phyloP scores from a whole-genome alignment of 2,113 vertebrate species.

The Carettochelys insculpta region DNA sequence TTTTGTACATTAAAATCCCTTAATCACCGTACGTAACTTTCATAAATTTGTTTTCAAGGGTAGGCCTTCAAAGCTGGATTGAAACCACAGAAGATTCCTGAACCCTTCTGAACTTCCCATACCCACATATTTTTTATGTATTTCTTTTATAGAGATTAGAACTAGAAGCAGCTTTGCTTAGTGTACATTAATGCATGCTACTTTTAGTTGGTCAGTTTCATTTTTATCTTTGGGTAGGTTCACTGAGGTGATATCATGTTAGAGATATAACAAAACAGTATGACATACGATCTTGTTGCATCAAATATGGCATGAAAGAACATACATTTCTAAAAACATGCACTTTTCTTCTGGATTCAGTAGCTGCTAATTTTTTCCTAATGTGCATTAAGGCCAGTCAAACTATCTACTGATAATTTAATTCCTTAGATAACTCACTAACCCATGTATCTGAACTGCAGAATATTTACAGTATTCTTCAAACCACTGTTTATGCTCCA shows the following conservation, averaged over 20 bases:
- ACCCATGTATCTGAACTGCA: conserved; percentile 38
- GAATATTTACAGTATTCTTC: conserved; percentile 19
- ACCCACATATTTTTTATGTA: not conserved
- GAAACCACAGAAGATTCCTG: not conserved
- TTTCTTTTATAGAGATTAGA: not conserved
- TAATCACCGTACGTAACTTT: not conserved
- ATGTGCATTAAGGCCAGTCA: conserved; percentile 32
- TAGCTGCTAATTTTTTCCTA: conserved; percentile 45
- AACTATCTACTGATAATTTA: conserved; percentile 71
- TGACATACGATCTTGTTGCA: not conserved
- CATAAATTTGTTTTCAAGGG: not conserved
- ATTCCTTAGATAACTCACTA: conserved; percentile 43
- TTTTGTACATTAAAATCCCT: not conserved
- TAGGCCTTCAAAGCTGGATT: not conserved
- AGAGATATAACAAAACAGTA: not conserved
- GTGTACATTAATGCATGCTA: not conserved
- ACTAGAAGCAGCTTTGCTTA: not conserved
- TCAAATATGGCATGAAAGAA: conserved; percentile 29
- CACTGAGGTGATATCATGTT: conserved; percentile 12
- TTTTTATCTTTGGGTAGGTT: not conserved
- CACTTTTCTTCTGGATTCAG: conserved; percentile 30
- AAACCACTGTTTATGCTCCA: not conserved
- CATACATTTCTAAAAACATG: conserved; percentile 7
- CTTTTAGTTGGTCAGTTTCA: not conserved
- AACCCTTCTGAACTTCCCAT: not conserved